phyloP scores from a whole-genome alignment of 2,113 vertebrate genomes.

The Chloroceryle aenea region DNA sequence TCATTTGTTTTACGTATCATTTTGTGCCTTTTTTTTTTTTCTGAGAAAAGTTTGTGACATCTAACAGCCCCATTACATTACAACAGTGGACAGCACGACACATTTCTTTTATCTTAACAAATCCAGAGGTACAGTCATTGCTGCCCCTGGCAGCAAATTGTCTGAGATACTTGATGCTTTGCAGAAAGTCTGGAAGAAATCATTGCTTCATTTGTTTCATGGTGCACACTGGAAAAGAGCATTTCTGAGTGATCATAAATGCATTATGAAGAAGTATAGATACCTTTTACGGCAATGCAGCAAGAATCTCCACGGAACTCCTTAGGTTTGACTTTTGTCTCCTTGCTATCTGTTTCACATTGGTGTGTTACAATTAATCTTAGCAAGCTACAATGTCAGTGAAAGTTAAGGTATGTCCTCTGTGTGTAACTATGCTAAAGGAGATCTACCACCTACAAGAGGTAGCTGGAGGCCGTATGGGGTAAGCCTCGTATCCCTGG shows the following conservation, averaged over 20 bases:
- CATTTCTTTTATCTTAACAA: conserved; percentile 1
- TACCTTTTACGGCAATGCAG: not conserved
- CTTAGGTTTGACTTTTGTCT: not conserved
- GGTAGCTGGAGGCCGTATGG: not conserved
- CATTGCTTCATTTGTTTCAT: not conserved
- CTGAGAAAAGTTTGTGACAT: not conserved
- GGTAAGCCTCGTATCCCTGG: fast-evolving
- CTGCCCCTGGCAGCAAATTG: not conserved
- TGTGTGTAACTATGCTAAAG: not conserved
- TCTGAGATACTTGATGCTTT: not conserved
- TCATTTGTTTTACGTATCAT: not conserved
- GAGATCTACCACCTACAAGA: not conserved
- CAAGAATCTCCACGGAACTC: not conserved
- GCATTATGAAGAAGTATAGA: not conserved
- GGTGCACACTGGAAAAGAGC: fast-evolving
- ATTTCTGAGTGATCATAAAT: not conserved
- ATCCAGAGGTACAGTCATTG: not conserved
- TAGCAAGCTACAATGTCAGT: not conserved
- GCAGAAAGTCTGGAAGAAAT: conserved; percentile 30
- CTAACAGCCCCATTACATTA: not conserved
- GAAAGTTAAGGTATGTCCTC: not conserved
- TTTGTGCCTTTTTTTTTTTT: not conserved
- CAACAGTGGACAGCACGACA: not conserved
- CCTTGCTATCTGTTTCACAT: not conserved
- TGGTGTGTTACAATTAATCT: not conserved